Conservation (phyloP, 2,797 vertebrate species). For the Rousettus madagascariensis region DNA sequence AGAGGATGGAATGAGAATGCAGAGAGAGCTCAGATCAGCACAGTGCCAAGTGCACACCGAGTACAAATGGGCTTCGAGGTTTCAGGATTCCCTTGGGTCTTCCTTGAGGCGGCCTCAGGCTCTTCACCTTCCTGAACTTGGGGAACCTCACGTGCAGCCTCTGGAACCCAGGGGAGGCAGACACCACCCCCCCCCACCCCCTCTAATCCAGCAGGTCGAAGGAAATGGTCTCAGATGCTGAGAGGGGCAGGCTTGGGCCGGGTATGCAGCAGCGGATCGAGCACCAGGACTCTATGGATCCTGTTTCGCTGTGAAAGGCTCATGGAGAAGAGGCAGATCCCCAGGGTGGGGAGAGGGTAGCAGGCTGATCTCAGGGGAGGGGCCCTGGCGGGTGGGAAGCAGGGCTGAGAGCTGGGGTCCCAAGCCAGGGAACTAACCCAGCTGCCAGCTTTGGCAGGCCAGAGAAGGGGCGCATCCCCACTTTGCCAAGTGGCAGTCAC, state of each 20-base stretch:
- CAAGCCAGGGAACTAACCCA: background rate
- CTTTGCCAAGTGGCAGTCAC: background rate
- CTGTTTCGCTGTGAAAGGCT: background rate
- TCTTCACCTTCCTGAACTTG: background rate
- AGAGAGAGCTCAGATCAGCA: background rate
- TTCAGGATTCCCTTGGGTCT: background rate
- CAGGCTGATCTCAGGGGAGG: background rate
- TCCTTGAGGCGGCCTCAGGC: background rate
- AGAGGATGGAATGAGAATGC: background rate
- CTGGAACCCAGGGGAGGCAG: background rate
- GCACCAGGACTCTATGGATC: background rate
- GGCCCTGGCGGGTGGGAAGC: background rate
- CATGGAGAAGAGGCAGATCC: background rate
- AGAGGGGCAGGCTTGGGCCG: background rate
- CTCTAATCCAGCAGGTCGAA: background rate
- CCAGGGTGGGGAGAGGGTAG: background rate
- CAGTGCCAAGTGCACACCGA: background rate
- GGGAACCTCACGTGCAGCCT: background rate
- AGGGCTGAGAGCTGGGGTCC: background rate
- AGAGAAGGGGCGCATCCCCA: no score
- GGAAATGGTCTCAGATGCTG: slow-evolving; percentile 4
- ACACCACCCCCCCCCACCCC: background rate
- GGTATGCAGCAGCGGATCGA: background rate
- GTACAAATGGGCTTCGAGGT: background rate
- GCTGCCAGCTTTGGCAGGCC: background rate